These are phyloP conservation scores for Acrocephalus scirpaceus DNA, from an alignment of 2,797 vertebrate species.

Conservation along the genomic window DNA sequence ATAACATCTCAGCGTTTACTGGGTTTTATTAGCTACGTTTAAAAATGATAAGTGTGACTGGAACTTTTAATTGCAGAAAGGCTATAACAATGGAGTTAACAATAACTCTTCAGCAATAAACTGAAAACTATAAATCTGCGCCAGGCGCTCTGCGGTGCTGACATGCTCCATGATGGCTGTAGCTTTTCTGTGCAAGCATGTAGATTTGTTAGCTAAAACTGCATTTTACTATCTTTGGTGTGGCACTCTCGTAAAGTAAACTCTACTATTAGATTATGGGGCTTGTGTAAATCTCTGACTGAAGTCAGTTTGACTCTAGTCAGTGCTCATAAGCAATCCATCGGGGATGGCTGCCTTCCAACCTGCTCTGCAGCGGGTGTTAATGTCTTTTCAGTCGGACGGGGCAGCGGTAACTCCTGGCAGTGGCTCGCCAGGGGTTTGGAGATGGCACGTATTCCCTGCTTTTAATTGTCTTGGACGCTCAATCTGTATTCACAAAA, in stretches of 20 bases:
- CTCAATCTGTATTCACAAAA: neutral
- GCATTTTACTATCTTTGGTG: slow-evolving; percentile 71
- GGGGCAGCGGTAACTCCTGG: neutral
- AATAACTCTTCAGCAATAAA: slow-evolving; percentile 44
- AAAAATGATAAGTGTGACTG: slow-evolving; percentile 23
- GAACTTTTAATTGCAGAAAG: slow-evolving; percentile 30
- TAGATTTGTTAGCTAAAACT: slow-evolving; percentile 47
- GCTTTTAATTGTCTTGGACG: slow-evolving; percentile 59
- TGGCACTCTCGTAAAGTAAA: slow-evolving; percentile 63
- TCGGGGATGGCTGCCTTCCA: slow-evolving; percentile 51
- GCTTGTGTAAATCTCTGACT: slow-evolving; percentile 60
- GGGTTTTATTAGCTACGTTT: neutral
- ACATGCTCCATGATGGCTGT: slow-evolving; percentile 7
- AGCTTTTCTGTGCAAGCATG: slow-evolving; percentile 36
- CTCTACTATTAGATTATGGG: slow-evolving; percentile 52
- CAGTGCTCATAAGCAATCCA: slow-evolving; percentile 43
- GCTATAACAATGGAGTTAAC: slow-evolving; percentile 50
- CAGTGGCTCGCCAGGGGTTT: neutral
- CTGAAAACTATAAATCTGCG: neutral
- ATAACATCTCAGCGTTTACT: neutral
- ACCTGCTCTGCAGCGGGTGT: neutral
- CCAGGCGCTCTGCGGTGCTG: neutral
- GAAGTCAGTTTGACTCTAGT: slow-evolving; percentile 54
- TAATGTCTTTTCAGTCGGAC: neutral
- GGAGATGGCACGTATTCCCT: slow-evolving; percentile 29